Evolutionary conservation across 2,113 vertebrate species (phyloP), one percentile per base, ranked within the genome.

Genomic region (Chloropsis cyanopogon): DNA sequence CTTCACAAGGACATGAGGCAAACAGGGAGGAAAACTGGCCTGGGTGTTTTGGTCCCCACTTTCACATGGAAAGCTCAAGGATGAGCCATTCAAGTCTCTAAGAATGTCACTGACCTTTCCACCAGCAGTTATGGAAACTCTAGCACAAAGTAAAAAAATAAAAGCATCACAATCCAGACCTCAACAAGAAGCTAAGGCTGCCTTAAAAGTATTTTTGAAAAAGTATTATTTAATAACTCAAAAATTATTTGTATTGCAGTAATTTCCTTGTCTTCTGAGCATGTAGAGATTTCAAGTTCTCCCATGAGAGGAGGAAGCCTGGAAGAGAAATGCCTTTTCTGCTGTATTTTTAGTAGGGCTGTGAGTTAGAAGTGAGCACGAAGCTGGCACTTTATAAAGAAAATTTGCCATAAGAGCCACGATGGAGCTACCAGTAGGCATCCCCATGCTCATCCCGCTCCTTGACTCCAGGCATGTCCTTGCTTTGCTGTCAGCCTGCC

Each of bases 301-400:
- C 33, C 39, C 61, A n/a, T 0, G 2, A 29, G 37, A 64, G 7
- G 8, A 29, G 0, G 2, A 59, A 92, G 50, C 44, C 66, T 80
- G 59, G 41, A 86, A 54, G n/a, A 7, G 82, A 90, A 90, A 50
- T 12, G 52, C 14, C 59, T 56, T 68, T 29, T 9, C 46, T 46
- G 39, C 20, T 42, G 28, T 46, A 39, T 49, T 68, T 80, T 69
- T 6, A 14, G 65, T 7, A 15, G 66, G 15, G 14, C 5, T 37
- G 6, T 41, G 71, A 88, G 31, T 33, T 56, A 44, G 82, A 61
- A 65, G 9, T 8, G 29, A 93, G 61, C 46, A 88, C 8, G 16
- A 61, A 69, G 33, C 23, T 50, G 37, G 26, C 33, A 44, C 7
- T 54, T 11, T 1, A 24, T 4, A 33, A 24, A 60, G 57, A 60